Conservation (phyloP, 35 echinoderm and acorn worm species). For the Holothuria glaberrima region DNA sequence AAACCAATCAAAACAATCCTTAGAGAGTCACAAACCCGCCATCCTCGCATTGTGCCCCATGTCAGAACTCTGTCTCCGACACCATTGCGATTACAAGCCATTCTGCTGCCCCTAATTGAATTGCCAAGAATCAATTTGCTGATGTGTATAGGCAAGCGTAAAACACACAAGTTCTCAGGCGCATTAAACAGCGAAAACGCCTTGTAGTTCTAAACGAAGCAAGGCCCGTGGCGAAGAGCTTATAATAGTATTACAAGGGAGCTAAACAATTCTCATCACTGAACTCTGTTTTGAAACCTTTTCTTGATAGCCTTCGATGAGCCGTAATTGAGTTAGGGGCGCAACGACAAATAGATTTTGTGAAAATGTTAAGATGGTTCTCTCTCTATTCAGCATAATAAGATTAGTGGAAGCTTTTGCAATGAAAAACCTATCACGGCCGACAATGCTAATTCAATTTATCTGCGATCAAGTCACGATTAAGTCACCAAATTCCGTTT, state of each 20-base stretch:
- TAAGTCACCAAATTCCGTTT: slow-evolving; percentile 68
- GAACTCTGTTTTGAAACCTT: slow-evolving; percentile 32
- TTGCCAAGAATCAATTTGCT: slow-evolving; percentile 41
- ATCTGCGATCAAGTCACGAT: slow-evolving; percentile 52
- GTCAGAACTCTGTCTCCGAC: slow-evolving; percentile 39
- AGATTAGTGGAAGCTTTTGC: slow-evolving; percentile 46
- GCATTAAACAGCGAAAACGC: slow-evolving; percentile 38
- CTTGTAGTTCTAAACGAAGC: slow-evolving; percentile 25
- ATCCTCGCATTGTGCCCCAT: slow-evolving; percentile 29
- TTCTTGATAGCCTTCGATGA: slow-evolving; percentile 54
- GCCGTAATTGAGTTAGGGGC: slow-evolving; percentile 55
- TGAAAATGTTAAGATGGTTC: slow-evolving; percentile 51
- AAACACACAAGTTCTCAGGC: slow-evolving; percentile 44
- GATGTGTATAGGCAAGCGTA: slow-evolving; percentile 50
- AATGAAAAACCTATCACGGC: slow-evolving; percentile 58
- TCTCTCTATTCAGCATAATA: slow-evolving; percentile 34
- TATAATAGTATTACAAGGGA: slow-evolving; percentile 52
- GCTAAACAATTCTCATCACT: slow-evolving; percentile 48
- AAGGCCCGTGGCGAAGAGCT: slow-evolving; percentile 2
- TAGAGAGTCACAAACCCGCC: slow-evolving; percentile 34
- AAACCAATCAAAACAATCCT: slow-evolving; percentile 55
- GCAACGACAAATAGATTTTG: slow-evolving; percentile 71
- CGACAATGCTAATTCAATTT: slow-evolving; percentile 68
- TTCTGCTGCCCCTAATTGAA: slow-evolving; percentile 25
- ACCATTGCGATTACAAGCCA: slow-evolving; percentile 27